These are phyloP conservation scores for Cololabis saira DNA, from an alignment of 2,113 vertebrate genomes.

Conservation along the genomic window DNA sequence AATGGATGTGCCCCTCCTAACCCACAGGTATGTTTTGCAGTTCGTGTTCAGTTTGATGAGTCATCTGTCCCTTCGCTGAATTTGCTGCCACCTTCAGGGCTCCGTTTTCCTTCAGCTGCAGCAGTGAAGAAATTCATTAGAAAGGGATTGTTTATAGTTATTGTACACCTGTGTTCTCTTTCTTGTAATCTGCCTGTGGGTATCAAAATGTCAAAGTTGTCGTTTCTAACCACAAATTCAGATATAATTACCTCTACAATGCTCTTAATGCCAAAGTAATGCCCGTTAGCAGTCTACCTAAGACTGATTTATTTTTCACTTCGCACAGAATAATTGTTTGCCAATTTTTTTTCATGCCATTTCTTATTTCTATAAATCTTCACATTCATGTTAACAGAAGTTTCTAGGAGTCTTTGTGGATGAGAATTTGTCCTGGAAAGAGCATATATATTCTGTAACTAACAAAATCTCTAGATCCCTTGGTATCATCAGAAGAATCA, in stretches of 20 bases:
- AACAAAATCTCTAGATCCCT: too few relatives aligned
- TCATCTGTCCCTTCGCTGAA: slow-evolving; percentile 26
- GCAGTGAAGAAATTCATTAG: slow-evolving; percentile 1
- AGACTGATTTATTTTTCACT: not conserved
- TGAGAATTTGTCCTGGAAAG: too few relatives aligned
- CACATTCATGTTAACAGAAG: too few relatives aligned
- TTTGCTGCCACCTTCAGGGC: slow-evolving; percentile 9
- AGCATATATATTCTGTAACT: too few relatives aligned
- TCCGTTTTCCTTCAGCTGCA: slow-evolving; percentile 14
- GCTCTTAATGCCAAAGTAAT: not conserved
- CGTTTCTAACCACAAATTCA: not conserved
- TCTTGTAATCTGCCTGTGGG: not conserved
- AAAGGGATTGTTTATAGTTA: slow-evolving; percentile 12
- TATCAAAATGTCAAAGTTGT: slow-evolving; percentile 4
- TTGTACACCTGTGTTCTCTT: not conserved
- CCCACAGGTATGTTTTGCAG: too few relatives aligned
- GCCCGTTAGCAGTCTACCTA: not conserved
- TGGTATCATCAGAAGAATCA: too few relatives aligned
- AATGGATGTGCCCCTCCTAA: slow-evolving; percentile 4
- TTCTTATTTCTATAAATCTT: too few relatives aligned
- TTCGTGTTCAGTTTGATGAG: slow-evolving; percentile 37
- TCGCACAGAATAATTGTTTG: too few relatives aligned
- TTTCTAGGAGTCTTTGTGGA: too few relatives aligned
- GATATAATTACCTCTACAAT: not conserved
- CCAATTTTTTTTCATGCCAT: too few relatives aligned